Evolutionary conservation across 2,797 vertebrate genomes (phyloP).

Genomic region (Rhinichthys osculus): DNA sequence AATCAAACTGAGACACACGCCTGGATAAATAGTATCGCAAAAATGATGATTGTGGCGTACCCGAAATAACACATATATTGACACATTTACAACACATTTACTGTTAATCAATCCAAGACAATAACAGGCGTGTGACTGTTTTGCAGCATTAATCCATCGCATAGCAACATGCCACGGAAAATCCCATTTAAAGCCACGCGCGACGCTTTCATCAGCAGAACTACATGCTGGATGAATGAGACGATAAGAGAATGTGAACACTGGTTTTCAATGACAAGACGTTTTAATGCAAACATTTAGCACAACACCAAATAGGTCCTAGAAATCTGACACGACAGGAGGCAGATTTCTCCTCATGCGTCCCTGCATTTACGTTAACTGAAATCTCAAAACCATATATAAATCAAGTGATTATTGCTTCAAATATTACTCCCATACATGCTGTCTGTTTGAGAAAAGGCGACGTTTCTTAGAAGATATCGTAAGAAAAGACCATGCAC

Average conservation of each 20-base stretch:
- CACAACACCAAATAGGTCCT: neutral
- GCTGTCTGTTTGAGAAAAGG: neutral
- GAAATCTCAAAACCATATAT: neutral
- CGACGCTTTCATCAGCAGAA: constrained; percentile 38
- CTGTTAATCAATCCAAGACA: neutral
- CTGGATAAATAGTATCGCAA: constrained; percentile 5
- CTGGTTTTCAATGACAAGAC: neutral
- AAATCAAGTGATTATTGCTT: neutral
- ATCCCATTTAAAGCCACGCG: constrained; percentile 22
- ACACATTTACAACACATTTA: constrained; percentile 2
- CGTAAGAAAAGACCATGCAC: constrained; percentile 14
- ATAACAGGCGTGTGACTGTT: constrained; percentile 37
- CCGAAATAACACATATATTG: neutral
- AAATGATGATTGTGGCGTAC: neutral
- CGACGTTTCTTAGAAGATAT: neutral
- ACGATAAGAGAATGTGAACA: constrained; percentile 10
- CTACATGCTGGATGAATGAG: neutral
- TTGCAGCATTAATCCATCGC: constrained; percentile 21
- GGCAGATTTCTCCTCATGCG: constrained; percentile 1
- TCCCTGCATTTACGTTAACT: neutral
- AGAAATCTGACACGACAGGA: neutral
- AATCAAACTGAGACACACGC: neutral
- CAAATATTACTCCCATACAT: neutral
- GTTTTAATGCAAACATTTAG: neutral
- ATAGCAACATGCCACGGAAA: constrained; percentile 36